Evolutionary conservation across 2,113 vertebrate genomes (phyloP).

Genomic region (Choloepus hoffmanni): DNA sequence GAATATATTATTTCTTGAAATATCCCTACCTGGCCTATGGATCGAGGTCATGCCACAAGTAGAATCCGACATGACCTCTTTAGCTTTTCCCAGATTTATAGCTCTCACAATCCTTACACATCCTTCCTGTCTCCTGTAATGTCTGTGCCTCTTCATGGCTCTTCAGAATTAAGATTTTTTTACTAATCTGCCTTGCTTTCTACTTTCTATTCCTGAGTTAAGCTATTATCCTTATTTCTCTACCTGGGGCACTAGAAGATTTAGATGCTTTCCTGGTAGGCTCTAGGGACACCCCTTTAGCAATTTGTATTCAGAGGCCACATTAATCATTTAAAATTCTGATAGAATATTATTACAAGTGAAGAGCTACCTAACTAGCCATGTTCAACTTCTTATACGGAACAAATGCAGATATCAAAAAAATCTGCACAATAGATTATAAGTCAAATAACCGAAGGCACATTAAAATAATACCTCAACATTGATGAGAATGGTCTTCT

Average conservation of each 20-base stretch:
- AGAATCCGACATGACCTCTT: neutral
- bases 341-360: neutral
- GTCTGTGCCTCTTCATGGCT: neutral
- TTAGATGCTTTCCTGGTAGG: neutral
- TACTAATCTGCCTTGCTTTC: neutral
- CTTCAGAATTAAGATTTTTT: neutral
- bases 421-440: neutral
- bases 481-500: neutral
- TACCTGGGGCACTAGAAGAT: neutral
- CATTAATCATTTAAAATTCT: neutral
- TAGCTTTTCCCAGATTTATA: neutral
- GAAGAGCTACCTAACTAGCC: neutral
- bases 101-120: neutral
- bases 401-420: neutral
- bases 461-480: neutral
- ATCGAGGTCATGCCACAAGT: neutral
- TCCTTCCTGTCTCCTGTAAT: neutral
- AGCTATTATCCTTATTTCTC: neutral
- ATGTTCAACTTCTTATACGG: neutral
- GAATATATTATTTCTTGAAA: neutral
- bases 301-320: neutral
- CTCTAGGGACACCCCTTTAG: neutral
- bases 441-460: neutral
- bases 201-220: slow-evolving; percentile 3
- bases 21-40: neutral